phyloP scores from a whole-genome alignment of 2,113 vertebrate genomes.

The Columba janthina region DNA sequence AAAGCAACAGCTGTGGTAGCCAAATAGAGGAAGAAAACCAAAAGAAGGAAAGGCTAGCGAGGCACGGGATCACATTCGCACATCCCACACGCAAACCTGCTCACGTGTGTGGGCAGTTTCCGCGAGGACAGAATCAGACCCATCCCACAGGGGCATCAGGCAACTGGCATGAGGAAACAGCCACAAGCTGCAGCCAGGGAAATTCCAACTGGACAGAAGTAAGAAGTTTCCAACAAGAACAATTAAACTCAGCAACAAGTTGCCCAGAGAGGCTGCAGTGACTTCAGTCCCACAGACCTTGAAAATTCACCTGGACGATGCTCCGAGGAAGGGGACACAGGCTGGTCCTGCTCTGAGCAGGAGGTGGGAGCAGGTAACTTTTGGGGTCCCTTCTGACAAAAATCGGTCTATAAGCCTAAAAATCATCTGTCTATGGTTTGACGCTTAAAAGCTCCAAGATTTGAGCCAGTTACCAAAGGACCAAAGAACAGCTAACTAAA shows the following conservation, averaged over 20 bases:
- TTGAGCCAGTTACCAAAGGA: neutral
- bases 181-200: neutral
- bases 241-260: neutral
- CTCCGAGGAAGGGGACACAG: neutral
- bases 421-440: neutral
- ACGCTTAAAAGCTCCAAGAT: neutral
- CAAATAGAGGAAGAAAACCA: neutral
- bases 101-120: accelerated
- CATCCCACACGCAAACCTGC: neutral
- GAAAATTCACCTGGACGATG: neutral
- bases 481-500: neutral
- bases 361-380: neutral
- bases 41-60: neutral
- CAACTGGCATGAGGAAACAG: accelerated
- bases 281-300: neutral
- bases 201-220: neutral
- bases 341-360: neutral
- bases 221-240: neutral
- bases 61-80: neutral
- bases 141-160: neutral
- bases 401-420: neutral
- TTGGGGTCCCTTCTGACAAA: neutral
- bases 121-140: neutral
- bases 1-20: accelerated
- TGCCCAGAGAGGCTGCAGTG: neutral